phyloP scores from a whole-genome alignment of 2,888 invertebrate species.

The Polia nebulosa region DNA sequence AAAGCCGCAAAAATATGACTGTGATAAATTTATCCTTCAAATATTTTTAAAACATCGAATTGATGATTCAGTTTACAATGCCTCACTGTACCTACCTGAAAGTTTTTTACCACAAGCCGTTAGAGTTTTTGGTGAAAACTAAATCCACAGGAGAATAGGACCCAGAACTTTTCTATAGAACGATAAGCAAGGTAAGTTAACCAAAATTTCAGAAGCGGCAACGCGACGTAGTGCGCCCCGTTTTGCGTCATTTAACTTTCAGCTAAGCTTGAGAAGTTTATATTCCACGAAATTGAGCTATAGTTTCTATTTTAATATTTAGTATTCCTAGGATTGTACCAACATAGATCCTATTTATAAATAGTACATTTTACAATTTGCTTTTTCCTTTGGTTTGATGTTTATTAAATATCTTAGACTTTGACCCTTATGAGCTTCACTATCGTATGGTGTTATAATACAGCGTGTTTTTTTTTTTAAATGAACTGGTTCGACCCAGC shows the following conservation, averaged over 20 bases:
- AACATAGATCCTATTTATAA: background rate
- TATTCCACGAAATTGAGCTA: slow-evolving; percentile 6
- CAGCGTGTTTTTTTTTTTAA: too few species aligned
- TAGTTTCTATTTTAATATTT: slow-evolving; percentile 31
- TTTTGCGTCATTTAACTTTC: slow-evolving; percentile 43
- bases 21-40: background rate
- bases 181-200: slow-evolving; percentile 38
- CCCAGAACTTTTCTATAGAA: slow-evolving; percentile 46
- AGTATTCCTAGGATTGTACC: background rate
- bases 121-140: slow-evolving; percentile 28
- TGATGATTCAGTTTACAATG: background rate
- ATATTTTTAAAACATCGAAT: background rate
- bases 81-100: background rate
- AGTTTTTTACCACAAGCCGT: background rate
- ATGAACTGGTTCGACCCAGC: too few species aligned
- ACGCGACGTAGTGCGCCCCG: slow-evolving; percentile 26
- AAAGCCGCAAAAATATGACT: too few species aligned
- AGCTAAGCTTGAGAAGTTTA: slow-evolving; percentile 12
- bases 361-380: too few species aligned
- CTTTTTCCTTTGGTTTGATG: too few species aligned
- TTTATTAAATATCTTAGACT: too few species aligned
- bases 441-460: too few species aligned
- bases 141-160: slow-evolving; percentile 21
- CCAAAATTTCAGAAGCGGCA: slow-evolving; percentile 43
- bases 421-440: too few species aligned